Percentiles rank a stretch among this genome's conserved stretches.
Evolutionary conservation across 1,140 invertebrate species (phyloP).

Genomic region (Gryllus bimaculatus): DNA sequence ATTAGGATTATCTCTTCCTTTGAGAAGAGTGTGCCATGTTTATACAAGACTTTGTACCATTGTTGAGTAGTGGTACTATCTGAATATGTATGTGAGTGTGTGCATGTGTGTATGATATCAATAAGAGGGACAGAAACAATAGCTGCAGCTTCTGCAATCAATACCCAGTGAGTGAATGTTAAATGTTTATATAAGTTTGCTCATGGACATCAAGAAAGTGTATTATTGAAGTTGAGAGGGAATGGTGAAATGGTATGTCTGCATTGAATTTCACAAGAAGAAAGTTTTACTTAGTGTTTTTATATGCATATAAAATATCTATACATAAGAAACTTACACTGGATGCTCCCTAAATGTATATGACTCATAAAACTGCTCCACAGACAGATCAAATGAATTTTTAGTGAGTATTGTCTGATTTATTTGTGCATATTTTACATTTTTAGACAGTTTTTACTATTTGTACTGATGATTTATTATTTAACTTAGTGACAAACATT

Average conservation of each 20-base stretch:
- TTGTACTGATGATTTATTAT: no score
- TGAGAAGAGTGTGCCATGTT: neutral
- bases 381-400: no score
- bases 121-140: neutral
- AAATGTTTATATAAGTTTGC: neutral
- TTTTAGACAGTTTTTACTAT: no score
- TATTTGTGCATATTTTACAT: no score
- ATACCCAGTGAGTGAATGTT: neutral
- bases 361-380: no score
- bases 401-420: no score
- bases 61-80: neutral
- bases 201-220: neutral
- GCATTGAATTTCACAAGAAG: neutral
- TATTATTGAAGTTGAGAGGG: neutral
- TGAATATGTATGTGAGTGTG: neutral
- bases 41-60: neutral
- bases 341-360: no score
- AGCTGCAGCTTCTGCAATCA: neutral
- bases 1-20: neutral
- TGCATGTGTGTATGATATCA: neutral
- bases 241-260: neutral
- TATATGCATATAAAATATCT: neutral
- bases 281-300: neutral
- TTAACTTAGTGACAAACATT: no score
- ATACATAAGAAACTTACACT: neutral